Conservation (phyloP, 1,140 invertebrate species). For the Rhopalosiphum maidis region DNA sequence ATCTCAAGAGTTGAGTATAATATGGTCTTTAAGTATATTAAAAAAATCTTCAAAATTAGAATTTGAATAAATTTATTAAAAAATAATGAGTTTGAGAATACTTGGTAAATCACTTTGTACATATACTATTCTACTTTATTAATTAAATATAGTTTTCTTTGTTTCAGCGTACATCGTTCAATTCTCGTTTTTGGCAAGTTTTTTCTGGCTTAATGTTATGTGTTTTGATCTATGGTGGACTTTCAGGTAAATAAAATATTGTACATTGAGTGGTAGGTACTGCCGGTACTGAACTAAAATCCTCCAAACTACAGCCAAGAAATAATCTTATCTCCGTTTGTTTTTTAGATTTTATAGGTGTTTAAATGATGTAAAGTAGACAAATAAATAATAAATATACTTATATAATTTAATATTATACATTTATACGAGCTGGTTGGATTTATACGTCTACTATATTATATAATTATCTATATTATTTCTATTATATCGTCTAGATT, state of each 20-base stretch:
- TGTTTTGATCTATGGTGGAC: slow-evolving; percentile 89
- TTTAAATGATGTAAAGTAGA: background rate
- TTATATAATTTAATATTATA: background rate
- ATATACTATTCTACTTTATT: no score
- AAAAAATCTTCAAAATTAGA: background rate
- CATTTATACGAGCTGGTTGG: background rate
- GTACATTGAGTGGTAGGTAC: background rate
- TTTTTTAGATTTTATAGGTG: background rate
- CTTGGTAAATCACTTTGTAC: background rate
- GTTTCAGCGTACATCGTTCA: slow-evolving; percentile 78
- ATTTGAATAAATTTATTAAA: background rate
- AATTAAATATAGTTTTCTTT: background rate
- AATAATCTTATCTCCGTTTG: background rate
- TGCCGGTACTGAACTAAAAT: background rate
- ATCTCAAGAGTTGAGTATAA: background rate
- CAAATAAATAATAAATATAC: background rate
- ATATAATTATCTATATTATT: no score
- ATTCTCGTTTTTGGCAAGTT: slow-evolving; percentile 84
- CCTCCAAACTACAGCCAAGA: background rate
- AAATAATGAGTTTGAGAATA: background rate
- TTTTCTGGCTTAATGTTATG: slow-evolving; percentile 91
- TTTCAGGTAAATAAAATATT: slow-evolving; percentile 71
- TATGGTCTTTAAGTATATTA: no score
- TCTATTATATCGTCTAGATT: no score
- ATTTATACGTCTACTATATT: no score